Evolutionary conservation across 2,888 invertebrate species (phyloP).

Genomic region (Andrena hattorfiana): DNA sequence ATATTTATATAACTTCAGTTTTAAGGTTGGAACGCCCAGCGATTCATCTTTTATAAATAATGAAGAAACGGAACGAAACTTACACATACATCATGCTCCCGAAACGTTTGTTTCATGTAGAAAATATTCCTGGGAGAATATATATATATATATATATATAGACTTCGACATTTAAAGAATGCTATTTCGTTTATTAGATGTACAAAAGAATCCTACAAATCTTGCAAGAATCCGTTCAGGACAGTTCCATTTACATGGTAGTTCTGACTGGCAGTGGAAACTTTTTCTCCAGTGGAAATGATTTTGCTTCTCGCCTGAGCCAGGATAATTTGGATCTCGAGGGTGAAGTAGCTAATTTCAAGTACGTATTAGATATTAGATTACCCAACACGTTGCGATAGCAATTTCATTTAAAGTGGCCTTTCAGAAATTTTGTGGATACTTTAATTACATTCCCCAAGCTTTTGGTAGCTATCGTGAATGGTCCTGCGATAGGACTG

Average conservation of each 20-base stretch:
- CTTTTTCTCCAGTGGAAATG: slow-evolving; percentile 95
- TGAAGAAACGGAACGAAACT: too few species aligned
- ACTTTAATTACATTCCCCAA: slow-evolving; percentile 95
- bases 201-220: slow-evolving; percentile 89
- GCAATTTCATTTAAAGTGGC: background rate
- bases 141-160: background rate
- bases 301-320: slow-evolving; percentile 84
- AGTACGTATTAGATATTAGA: slow-evolving; percentile 38
- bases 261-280: slow-evolving; percentile 93
- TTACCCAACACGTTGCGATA: background rate
- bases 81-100: too few species aligned
- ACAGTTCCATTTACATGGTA: slow-evolving; percentile 89
- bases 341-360: background rate
- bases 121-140: background rate
- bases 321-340: background rate
- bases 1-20: background rate
- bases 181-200: slow-evolving; percentile 85
- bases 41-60: background rate
- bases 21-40: slow-evolving; percentile 2
- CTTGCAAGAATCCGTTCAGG: slow-evolving; percentile 89
- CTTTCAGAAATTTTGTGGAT: slow-evolving; percentile 88
- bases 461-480: slow-evolving; percentile 93
- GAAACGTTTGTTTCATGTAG: background rate
- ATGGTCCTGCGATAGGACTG: slow-evolving; percentile 98
- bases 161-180: background rate